Conservation (phyloP, 2,113 vertebrate genomes). For the Anas platyrhynchos region DNA sequence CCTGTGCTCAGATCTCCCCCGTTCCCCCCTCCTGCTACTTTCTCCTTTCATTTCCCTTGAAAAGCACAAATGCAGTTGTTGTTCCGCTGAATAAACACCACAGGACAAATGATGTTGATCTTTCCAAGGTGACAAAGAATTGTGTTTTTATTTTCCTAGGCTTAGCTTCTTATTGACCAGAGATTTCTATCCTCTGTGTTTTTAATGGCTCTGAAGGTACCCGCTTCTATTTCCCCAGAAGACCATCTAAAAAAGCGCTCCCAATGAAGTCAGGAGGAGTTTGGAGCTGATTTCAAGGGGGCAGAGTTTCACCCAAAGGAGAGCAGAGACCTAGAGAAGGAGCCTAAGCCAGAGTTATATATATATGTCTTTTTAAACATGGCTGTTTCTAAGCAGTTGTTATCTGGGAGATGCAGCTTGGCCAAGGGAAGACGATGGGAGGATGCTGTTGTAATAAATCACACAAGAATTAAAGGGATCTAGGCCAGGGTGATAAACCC, state of each 20-base stretch:
- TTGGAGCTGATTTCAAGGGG: neutral
- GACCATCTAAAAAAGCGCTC: neutral
- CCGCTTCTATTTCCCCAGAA: neutral
- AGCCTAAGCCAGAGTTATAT: neutral
- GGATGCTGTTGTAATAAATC: neutral
- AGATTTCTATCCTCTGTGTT: neutral
- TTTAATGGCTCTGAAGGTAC: neutral
- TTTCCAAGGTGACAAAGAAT: slow-evolving; percentile 63
- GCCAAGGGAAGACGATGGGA: neutral
- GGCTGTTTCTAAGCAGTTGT: neutral
- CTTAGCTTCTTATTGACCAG: slow-evolving; percentile 42
- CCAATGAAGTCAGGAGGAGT: neutral
- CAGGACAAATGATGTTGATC: slow-evolving; percentile 57
- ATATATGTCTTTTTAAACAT: neutral
- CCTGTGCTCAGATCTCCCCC: slow-evolving; percentile 31
- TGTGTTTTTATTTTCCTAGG: slow-evolving; percentile 56
- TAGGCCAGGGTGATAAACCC: neutral
- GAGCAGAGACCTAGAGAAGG: neutral
- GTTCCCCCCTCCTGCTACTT: neutral
- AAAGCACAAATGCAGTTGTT: slow-evolving; percentile 56
- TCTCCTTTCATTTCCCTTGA: slow-evolving; percentile 55
- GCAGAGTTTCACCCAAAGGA: neutral
- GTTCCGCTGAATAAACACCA: slow-evolving; percentile 52
- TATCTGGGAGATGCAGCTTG: neutral
- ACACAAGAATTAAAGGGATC: neutral